Conservation (phyloP, 2,888 invertebrate species). For the Hypena proboscidalis region DNA sequence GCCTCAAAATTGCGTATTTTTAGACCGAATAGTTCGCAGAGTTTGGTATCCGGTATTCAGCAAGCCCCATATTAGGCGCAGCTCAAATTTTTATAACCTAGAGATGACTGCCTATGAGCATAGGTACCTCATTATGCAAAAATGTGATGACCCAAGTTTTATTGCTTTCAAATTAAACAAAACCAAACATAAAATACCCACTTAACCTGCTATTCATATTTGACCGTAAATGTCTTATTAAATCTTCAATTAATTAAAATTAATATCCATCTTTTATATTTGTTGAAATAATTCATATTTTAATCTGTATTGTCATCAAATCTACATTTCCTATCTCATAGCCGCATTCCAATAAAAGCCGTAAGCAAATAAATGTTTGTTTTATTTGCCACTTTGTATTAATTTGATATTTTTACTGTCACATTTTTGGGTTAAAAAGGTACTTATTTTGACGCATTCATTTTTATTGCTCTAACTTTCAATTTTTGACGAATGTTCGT, state of each 20-base stretch:
- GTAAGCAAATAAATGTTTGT: slow-evolving; percentile 31
- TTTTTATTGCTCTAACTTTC: too few species aligned
- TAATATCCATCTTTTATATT: slow-evolving; percentile 29
- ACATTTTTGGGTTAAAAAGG: slow-evolving; percentile 19
- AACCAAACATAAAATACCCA: slow-evolving; percentile 24
- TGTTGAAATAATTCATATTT: slow-evolving; percentile 46
- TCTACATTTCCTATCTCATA: slow-evolving; percentile 36
- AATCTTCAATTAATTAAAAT: slow-evolving; percentile 51
- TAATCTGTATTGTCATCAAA: slow-evolving; percentile 32
- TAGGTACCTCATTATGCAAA: slow-evolving; percentile 1
- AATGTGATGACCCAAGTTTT: slow-evolving; percentile 2
- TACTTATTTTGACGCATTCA: too few species aligned
- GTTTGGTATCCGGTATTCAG: too few species aligned
- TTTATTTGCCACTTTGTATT: slow-evolving; percentile 43
- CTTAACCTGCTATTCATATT: slow-evolving; percentile 11
- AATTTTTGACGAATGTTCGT: too few species aligned
- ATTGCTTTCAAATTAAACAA: slow-evolving; percentile 8
- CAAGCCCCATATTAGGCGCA: too few species aligned
- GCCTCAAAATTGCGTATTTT: too few species aligned
- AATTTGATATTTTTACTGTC: slow-evolving; percentile 39
- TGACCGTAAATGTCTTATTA: slow-evolving; percentile 38
- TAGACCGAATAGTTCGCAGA: too few species aligned
- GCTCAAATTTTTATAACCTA: too few species aligned
- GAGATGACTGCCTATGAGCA: too few species aligned
- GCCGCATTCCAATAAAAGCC: slow-evolving; percentile 35